Evolutionary conservation across 2,888 invertebrate genomes (phyloP).

Genomic region (Sialis fuliginosa): DNA sequence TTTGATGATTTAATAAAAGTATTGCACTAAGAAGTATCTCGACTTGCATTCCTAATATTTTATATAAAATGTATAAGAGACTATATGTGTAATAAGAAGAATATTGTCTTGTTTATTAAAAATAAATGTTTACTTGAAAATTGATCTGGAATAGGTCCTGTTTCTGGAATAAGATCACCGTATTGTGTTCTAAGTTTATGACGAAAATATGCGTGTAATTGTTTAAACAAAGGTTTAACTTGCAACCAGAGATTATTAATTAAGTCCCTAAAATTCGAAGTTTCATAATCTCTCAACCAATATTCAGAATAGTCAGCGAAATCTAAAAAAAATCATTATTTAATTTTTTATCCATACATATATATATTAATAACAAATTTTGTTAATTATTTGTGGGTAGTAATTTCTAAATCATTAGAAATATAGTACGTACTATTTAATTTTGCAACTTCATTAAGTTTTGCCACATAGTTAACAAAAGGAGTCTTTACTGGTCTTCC

Average conservation of each 20-base stretch:
- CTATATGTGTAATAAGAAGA: no score
- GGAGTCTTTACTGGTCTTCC: slow-evolving; percentile 41
- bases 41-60: no score
- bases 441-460: slow-evolving; percentile 52
- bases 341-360: no score
- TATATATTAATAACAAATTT: no score
- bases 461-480: slow-evolving; percentile 45
- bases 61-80: no score
- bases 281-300: slow-evolving; percentile 57
- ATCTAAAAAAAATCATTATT: slow-evolving; percentile 34
- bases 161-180: slow-evolving; percentile 45
- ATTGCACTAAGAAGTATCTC: no score
- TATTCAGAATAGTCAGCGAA: slow-evolving; percentile 48
- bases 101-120: no score
- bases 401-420: background rate
- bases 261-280: slow-evolving; percentile 47
- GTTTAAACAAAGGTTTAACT: slow-evolving; percentile 62
- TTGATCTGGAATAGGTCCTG: slow-evolving; percentile 63
- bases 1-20: no score
- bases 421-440: slow-evolving; percentile 37
- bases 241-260: slow-evolving; percentile 52
- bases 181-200: slow-evolving; percentile 49
- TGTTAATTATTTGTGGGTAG: no score
- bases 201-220: slow-evolving; percentile 70
- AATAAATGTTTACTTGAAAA: slow-evolving; percentile 40